Conservation (phyloP, 2,888 invertebrate species). For the Dexiosoma caninum region DNA sequence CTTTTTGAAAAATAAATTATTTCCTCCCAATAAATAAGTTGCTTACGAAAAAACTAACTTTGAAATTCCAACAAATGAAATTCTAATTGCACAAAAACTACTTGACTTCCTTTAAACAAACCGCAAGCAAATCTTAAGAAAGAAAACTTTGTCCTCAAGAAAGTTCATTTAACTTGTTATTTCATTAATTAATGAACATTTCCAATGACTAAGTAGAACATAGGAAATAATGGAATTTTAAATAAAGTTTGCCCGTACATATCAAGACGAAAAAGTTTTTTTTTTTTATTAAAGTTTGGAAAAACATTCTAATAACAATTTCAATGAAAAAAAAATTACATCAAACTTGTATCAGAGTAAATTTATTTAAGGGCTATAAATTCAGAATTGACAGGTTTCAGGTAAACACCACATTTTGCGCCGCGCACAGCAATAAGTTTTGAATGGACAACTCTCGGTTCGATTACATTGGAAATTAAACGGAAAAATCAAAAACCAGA, state of each 20-base stretch:
- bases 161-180: slow-evolving; percentile 61
- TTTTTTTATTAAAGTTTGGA: too few relatives aligned
- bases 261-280: not conserved
- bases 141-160: slow-evolving; percentile 53
- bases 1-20: too few relatives aligned
- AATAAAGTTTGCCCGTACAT: not conserved
- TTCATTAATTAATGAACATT: slow-evolving; percentile 58
- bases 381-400: too few relatives aligned
- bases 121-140: slow-evolving; percentile 39
- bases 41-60: not conserved
- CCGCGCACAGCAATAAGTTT: too few relatives aligned
- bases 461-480: too few relatives aligned
- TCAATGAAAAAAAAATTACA: too few relatives aligned
- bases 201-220: slow-evolving; percentile 27
- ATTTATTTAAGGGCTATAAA: too few relatives aligned
- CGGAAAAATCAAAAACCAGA: too few relatives aligned
- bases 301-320: too few relatives aligned
- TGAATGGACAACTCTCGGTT: too few relatives aligned
- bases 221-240: not conserved
- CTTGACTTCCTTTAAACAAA: slow-evolving; percentile 5
- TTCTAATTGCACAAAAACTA: not conserved
- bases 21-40: not conserved
- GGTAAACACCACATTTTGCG: too few relatives aligned
- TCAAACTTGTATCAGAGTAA: too few relatives aligned
- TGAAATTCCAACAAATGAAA: not conserved